phyloP scores from a whole-genome alignment of 2,888 invertebrate genomes.

The Hirtodrosophila cameraria region DNA sequence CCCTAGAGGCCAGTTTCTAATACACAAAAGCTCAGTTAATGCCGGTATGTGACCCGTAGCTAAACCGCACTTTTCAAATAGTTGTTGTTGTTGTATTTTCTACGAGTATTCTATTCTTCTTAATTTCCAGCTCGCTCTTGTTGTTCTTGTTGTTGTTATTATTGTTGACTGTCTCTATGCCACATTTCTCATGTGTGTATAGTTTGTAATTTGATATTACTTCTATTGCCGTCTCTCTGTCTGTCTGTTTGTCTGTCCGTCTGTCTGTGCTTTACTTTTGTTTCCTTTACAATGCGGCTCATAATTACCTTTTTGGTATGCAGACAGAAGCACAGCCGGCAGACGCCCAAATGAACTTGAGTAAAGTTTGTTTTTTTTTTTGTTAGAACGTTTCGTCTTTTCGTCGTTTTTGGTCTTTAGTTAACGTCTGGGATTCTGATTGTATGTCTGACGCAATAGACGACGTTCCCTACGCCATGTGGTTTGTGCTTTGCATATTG shows the following conservation, averaged over 20 bases:
- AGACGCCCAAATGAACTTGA: slow-evolving; percentile 65
- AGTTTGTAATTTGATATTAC: slow-evolving; percentile 65
- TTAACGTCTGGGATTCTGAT: slow-evolving; percentile 15
- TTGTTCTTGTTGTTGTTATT: neutral
- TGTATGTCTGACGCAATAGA: slow-evolving; percentile 58
- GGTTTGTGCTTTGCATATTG: slow-evolving; percentile 65
- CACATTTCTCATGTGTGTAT: slow-evolving; percentile 56
- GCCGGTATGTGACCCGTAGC: slow-evolving; percentile 48
- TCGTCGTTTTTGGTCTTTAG: slow-evolving; percentile 12
- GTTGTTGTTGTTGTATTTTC: slow-evolving; percentile 10
- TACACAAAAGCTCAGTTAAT: slow-evolving; percentile 54
- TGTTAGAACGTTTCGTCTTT: slow-evolving; percentile 36
- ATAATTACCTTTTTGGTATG: slow-evolving; percentile 80
- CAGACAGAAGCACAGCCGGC: slow-evolving; percentile 70
- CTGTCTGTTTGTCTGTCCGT: slow-evolving; percentile 2
- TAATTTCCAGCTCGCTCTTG: slow-evolving; percentile 8
- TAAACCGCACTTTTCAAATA: slow-evolving; percentile 21
- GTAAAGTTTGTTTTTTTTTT: no score
- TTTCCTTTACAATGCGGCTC: slow-evolving; percentile 69
- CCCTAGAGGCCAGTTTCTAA: slow-evolving; percentile 56
- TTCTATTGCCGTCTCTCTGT: slow-evolving; percentile 48
- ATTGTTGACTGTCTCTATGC: slow-evolving; percentile 47
- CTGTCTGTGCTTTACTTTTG: slow-evolving; percentile 73
- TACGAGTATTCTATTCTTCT: slow-evolving; percentile 28
- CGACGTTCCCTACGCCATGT: slow-evolving; percentile 38